A percentile compares a stretch with the other conserved stretches of the same genome.
These are phyloP conservation scores for Drosophila takahashii DNA, from an alignment of 1,140 invertebrate genomes.

Conservation along the genomic window DNA sequence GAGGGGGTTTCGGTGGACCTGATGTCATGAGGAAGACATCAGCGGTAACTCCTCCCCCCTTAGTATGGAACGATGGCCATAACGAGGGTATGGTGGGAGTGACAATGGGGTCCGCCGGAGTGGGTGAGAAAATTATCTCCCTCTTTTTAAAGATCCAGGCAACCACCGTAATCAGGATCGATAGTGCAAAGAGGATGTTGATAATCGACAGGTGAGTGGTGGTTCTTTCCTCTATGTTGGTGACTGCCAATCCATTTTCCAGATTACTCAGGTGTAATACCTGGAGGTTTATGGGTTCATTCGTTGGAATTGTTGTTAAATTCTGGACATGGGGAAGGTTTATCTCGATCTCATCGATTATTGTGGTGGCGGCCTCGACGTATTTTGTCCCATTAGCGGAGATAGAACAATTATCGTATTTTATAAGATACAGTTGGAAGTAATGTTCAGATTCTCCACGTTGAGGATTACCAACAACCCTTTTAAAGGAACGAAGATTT, in stretches of 20 bases:
- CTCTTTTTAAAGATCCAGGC: background rate
- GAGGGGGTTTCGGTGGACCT: no score
- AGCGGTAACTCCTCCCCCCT: no score
- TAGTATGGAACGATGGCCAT: conserved; percentile 5
- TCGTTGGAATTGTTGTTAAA: background rate
- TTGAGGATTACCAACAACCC: no score
- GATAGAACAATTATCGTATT: no score
- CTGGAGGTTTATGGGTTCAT: background rate
- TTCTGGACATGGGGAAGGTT: background rate
- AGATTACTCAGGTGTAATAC: background rate
- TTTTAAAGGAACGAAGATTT: no score
- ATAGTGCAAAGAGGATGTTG: background rate
- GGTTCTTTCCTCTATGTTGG: background rate
- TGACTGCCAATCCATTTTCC: conserved; percentile 1
- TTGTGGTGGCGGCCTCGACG: no score
- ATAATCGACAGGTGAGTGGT: background rate
- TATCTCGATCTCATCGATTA: background rate
- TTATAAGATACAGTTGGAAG: background rate
- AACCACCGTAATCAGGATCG: background rate
- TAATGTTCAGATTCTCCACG: background rate
- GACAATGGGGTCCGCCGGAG: conserved; percentile 1
- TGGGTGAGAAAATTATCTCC: background rate
- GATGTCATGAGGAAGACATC: no score
- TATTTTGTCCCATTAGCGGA: background rate
- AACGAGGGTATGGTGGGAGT: background rate